Base-by-base conservation (phyloP, 2,888 invertebrate species). In the Temnothorax ravouxi region DNA sequence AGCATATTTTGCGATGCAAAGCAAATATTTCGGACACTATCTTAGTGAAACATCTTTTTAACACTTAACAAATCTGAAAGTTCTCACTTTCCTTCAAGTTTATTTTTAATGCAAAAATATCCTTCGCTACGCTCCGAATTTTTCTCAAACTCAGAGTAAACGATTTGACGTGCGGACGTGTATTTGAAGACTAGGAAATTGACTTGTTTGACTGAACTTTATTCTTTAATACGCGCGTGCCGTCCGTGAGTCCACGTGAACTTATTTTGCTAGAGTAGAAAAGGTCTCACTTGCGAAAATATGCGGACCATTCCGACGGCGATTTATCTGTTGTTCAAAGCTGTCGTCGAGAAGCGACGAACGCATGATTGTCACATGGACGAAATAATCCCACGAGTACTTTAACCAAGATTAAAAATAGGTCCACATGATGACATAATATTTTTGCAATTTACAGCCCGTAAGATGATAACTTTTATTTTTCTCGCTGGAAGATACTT, bases 321-420 rank as follows among this genome's bases (percentile, higher is more conserved):
- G 21, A 79, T 79, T 79, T 59, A 80, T 80, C 47, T 71, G 21
- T 71, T 71, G 47, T 50, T 59, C 47, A 59, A 79, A 47, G 69
- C 67, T 18, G 18, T 47, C 38, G 38, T 1, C 18, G 29, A 11
- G 21, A 11, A 34, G 9, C 21, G 69, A 79, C 69, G 29, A 47
- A 79, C 56, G 18, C 18, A 25, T 29, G 59, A 0, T 44, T 47
- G 47, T 38, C 71, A 59, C 50, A 8, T 59, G 69, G 9, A 44
- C 47, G 25, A 38, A 71, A 38, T 1, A 38, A 80, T 71, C 4
- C 8, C 47, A 4, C 18, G 34, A 79, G 21, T 59, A 69, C 25
- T 18, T 56, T 34, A 71, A 75, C 76, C 69, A 29, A 47, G 67
- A 76, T 83, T 85, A 74, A 77, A 82, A 86, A 88, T 88, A 88